phyloP scores from a whole-genome alignment of 2,888 invertebrate genomes.

The Baronia brevicornis region DNA sequence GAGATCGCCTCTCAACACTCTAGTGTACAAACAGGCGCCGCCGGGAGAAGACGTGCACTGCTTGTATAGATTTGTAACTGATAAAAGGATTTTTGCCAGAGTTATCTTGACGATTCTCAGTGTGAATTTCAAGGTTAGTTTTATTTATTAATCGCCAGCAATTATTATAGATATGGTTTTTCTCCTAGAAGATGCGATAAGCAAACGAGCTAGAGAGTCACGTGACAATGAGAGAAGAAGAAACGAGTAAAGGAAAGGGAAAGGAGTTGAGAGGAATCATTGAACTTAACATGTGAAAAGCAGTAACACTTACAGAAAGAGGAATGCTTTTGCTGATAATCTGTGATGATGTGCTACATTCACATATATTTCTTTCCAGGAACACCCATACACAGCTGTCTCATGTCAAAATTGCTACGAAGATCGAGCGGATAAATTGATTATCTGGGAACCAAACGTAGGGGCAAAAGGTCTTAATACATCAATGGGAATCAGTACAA shows the following conservation, averaged over 20 bases:
- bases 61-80: constrained; percentile 88
- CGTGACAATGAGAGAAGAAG: no score
- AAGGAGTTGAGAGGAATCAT: no score
- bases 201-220: no score
- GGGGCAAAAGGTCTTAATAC: constrained; percentile 41
- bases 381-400: constrained; percentile 84
- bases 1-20: constrained; percentile 88
- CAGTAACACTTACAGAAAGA: no score
- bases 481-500: constrained; percentile 50
- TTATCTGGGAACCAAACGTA: constrained; percentile 84
- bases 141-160: constrained; percentile 5
- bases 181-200: no score
- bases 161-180: no score
- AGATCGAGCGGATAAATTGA: constrained; percentile 88
- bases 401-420: constrained; percentile 91
- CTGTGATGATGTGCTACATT: constrained; percentile 1
- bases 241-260: no score
- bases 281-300: no score
- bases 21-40: constrained; percentile 88
- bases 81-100: constrained; percentile 86
- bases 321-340: no score
- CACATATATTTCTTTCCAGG: constrained; percentile 52
- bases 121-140: constrained; percentile 84
- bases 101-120: constrained; percentile 85
- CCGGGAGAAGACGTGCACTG: constrained; percentile 85